phyloP scores from a whole-genome alignment of 53 echinoderm and acorn worm genomes.

The Luidia sarsii region DNA sequence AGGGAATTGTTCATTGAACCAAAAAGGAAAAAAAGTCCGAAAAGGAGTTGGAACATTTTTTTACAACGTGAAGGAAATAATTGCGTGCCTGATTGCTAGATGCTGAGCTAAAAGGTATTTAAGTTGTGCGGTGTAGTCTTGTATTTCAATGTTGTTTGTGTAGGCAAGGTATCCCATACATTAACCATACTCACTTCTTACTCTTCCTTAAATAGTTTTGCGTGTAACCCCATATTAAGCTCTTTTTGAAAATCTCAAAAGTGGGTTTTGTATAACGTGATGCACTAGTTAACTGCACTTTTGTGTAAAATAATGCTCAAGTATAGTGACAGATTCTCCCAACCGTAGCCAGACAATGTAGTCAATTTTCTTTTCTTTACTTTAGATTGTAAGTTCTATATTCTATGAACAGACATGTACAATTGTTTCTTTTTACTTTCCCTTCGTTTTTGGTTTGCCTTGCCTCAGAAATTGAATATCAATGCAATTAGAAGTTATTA shows the following conservation, averaged over 20 bases:
- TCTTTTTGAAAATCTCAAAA: neutral
- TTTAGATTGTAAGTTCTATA: no score
- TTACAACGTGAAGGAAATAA: neutral
- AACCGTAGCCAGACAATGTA: no score
- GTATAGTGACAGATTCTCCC: no score
- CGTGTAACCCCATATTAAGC: neutral
- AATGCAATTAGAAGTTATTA: constrained; percentile 40
- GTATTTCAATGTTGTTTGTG: constrained; percentile 6
- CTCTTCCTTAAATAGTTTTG: no score
- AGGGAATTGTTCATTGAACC: neutral
- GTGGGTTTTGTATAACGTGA: neutral
- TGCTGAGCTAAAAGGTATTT: constrained; percentile 13
- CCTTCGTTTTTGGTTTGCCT: constrained; percentile 32
- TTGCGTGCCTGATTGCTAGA: neutral
- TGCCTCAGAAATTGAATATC: constrained; percentile 41
- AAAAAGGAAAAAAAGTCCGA: neutral
- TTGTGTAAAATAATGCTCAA: no score
- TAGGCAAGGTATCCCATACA: constrained; percentile 43
- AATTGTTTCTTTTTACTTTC: neutral
- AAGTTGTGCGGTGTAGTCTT: constrained; percentile 6
- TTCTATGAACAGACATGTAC: no score
- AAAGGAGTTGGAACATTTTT: neutral
- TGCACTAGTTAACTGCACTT: no score
- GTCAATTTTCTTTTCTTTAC: no score
- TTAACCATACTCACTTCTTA: neutral